These are phyloP conservation scores for Dermolepida albohirtum DNA, from an alignment of 2,888 invertebrate species.

Conservation along the genomic window DNA sequence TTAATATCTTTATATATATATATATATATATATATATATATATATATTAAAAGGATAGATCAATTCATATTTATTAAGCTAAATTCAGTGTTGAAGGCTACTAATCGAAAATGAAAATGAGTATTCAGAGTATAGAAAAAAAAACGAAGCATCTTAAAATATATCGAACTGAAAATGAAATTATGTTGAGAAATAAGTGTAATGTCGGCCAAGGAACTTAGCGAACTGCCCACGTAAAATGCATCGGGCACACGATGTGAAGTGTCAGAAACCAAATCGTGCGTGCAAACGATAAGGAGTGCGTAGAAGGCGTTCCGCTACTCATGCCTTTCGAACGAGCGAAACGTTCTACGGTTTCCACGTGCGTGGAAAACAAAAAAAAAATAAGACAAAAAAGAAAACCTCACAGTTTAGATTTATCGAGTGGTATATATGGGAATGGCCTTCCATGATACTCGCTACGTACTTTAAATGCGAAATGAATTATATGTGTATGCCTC, in stretches of 20 bases:
- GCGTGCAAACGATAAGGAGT: background rate
- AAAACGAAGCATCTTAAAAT: too few species aligned
- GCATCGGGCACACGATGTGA: background rate
- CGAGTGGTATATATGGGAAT: background rate
- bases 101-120: too few species aligned
- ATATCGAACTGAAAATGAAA: too few species aligned
- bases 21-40: too few species aligned
- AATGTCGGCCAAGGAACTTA: background rate
- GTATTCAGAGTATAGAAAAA: too few species aligned
- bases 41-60: too few species aligned
- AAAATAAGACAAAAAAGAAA: too few species aligned
- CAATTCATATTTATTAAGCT: too few species aligned
- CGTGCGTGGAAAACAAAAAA: background rate
- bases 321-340: background rate
- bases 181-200: too few species aligned
- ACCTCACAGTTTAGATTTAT: too few species aligned
- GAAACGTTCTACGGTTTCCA: background rate
- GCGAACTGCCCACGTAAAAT: background rate
- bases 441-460: background rate
- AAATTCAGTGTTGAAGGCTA: too few species aligned
- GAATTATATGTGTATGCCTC: background rate
- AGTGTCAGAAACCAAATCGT: background rate
- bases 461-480: constrained; percentile 5
- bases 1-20: too few species aligned
- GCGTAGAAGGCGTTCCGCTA: background rate